Base-by-base conservation (phyloP, 2,797 vertebrate genomes). In the Emys orbicularis region DNA sequence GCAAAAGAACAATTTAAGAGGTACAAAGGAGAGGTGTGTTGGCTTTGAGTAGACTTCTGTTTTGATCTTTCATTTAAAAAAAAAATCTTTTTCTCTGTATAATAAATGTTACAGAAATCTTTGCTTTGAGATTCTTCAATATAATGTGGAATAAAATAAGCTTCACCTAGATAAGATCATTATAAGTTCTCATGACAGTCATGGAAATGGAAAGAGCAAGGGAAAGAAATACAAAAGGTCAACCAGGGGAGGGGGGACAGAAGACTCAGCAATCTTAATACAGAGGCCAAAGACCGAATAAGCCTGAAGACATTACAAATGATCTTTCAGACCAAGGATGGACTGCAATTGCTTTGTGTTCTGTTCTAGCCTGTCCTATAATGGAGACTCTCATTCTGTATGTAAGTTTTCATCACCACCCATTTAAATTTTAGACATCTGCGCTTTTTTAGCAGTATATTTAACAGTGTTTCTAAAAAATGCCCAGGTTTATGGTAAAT, bases 271-370 rank as follows among this genome's bases (percentile, higher is more conserved):
- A 27, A 80, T 31, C 21, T 34, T 88, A 88, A 90, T 50, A 90
- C 49, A 79, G 90, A 90, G 94, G 37, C 83, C 84, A 91, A 79
- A 47, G 72, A 76, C 77, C 83, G 77, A 88, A 54, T 90, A 94
- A 94, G 76, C 83, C 81, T 53, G 21, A 81, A 90, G 81, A 84
- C 68, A 49, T 56, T 59, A 68, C 12, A 90, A 95, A 95, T 80
- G 87, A 85, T 29, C 4, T 93, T 91, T 94, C 82, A 91, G 93
- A 93, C 44, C 5, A 50, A 83, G 23, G 88, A 81, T 59, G 44
- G 61, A 65, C 44, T 34, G 41, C 34, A n/a, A 34, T 18, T 50
- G 29, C 2, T 56, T 27, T 41, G 7, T 37, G 6, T 56, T 93
- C 16, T 41, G 25, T 3, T 29, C 27, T 34, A 95, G 7, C 7